phyloP scores from a whole-genome alignment of 2,113 vertebrate species.

The Chaetura pelagica region DNA sequence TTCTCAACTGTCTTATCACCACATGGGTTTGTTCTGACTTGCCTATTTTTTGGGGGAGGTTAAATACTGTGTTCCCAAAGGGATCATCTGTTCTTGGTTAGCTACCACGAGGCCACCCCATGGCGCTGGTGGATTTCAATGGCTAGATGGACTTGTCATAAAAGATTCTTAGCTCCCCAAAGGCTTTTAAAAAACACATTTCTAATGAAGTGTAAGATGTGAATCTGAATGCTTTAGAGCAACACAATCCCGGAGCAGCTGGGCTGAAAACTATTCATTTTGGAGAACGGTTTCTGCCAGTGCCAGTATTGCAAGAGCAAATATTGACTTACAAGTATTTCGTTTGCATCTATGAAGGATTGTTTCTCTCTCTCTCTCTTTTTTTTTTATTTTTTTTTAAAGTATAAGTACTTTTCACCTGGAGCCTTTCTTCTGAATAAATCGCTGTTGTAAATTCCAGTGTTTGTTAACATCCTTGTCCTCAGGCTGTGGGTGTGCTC shows the following conservation, averaged over 20 bases:
- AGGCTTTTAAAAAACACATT: neutral
- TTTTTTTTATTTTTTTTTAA: neutral
- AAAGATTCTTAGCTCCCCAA: neutral
- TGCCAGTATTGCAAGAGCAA: slow-evolving; percentile 16
- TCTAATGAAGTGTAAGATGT: slow-evolving; percentile 15
- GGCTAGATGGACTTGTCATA: slow-evolving; percentile 16
- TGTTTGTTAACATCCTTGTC: slow-evolving; percentile 33
- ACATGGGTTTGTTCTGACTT: slow-evolving; percentile 4
- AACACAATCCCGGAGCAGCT: neutral
- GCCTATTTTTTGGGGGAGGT: neutral
- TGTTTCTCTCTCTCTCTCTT: neutral
- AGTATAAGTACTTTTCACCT: slow-evolving; percentile 24
- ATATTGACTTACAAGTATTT: slow-evolving; percentile 25
- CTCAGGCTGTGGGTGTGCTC: slow-evolving; percentile 4
- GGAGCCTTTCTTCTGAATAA: slow-evolving; percentile 20
- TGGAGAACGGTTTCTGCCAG: neutral
- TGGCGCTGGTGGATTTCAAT: neutral
- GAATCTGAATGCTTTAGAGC: slow-evolving; percentile 7
- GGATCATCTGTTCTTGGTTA: slow-evolving; percentile 51
- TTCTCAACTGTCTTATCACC: neutral
- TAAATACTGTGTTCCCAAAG: slow-evolving; percentile 27
- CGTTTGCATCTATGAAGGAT: neutral
- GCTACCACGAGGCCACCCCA: slow-evolving; percentile 16
- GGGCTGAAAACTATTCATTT: neutral
- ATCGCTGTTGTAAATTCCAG: slow-evolving; percentile 37